A percentile compares a stretch with the other conserved stretches of the same genome.
These are phyloP conservation scores for Monoplex corrugatus DNA, from an alignment of 2,888 invertebrate species.

Conservation along the genomic window DNA sequence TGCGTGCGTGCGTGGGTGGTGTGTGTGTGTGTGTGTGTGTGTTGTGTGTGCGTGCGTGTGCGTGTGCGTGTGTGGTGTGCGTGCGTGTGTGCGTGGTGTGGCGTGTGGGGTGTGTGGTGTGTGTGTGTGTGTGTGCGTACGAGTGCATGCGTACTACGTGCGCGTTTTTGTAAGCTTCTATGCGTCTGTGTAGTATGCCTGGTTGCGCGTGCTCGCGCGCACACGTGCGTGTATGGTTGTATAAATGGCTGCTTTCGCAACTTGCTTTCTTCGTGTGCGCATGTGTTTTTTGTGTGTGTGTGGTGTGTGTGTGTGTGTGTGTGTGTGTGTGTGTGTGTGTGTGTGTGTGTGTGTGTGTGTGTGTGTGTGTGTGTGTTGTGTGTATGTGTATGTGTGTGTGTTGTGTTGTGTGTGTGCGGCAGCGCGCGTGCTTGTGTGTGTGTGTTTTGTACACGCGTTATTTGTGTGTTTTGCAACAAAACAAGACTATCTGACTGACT, in stretches of 20 bases:
- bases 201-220: not conserved
- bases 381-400: constrained; percentile 34
- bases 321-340: not conserved
- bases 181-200: not conserved
- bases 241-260: too few relatives aligned
- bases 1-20: too few relatives aligned
- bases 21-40: too few relatives aligned
- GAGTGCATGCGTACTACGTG: too few relatives aligned
- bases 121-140: constrained; percentile 1
- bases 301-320: not conserved
- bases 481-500: not conserved
- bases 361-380: constrained; percentile 31
- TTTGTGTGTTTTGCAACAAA: not conserved
- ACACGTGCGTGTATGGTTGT: not conserved
- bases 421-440: constrained; percentile 5
- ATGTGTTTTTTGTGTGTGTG: not conserved
- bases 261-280: too few relatives aligned
- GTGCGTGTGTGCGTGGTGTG: too few relatives aligned
- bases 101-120: too few relatives aligned
- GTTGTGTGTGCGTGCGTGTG: too few relatives aligned
- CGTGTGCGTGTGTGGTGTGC: too few relatives aligned
- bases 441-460: not conserved
- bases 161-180: too few relatives aligned
- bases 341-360: constrained; percentile 45
- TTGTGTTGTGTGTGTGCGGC: not conserved